Percentiles rank a stretch among this genome's conserved stretches.
Evolutionary conservation across 2,113 vertebrate species (phyloP).

Genomic region (Camelus bactrianus): DNA sequence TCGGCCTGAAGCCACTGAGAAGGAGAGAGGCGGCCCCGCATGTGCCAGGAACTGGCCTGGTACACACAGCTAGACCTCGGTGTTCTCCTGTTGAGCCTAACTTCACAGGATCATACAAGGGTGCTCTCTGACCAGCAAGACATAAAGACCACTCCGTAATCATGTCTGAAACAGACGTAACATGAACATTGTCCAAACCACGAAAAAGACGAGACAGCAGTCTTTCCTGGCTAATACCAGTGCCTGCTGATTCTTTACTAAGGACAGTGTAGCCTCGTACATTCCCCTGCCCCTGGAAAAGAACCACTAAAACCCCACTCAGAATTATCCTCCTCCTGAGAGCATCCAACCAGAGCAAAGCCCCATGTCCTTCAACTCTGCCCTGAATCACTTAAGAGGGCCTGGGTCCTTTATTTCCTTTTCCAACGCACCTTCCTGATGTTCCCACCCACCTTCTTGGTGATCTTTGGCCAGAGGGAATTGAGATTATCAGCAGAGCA

Average conservation of each 20-base stretch:
- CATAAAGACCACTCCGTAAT: not conserved
- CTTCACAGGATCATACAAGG: not conserved
- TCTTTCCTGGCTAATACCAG: not conserved
- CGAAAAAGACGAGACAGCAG: not conserved
- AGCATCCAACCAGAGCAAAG: not conserved
- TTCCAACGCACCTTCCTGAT: not conserved
- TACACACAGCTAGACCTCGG: accelerated
- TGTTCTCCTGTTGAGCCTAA: not conserved
- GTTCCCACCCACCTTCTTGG: not conserved
- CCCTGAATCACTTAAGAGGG: not conserved
- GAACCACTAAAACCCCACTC: not conserved
- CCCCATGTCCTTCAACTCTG: not conserved
- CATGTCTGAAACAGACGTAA: not conserved
- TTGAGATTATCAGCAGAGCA: not conserved
- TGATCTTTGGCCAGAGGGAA: accelerated
- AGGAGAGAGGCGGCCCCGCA: not conserved
- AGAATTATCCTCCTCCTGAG: not conserved
- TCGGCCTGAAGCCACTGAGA: not conserved
- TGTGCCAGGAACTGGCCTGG: not conserved
- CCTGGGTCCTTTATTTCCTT: not conserved
- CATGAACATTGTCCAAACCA: not conserved
- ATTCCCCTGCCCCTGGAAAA: not conserved
- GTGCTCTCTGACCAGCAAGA: not conserved
- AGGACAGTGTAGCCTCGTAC: not conserved
- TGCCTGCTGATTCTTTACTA: not conserved